Percentiles rank a stretch among this genome's conserved stretches.
phyloP scores from a whole-genome alignment of 2,888 invertebrate species.

The Adela reaumurella region DNA sequence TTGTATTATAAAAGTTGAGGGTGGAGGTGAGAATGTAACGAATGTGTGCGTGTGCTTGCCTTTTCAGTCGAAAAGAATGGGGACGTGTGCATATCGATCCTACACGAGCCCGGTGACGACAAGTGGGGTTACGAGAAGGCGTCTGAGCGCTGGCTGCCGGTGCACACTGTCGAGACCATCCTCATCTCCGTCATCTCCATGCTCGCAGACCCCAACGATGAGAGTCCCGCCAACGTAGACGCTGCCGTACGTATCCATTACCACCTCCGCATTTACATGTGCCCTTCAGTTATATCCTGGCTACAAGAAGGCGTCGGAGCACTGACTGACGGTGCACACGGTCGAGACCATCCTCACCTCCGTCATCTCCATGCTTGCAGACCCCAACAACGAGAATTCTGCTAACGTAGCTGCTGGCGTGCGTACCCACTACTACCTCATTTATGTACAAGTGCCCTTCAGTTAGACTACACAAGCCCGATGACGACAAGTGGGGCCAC shows the following conservation, averaged over 20 bases:
- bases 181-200: constrained; percentile 98
- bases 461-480: constrained; percentile 70
- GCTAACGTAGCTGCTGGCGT: constrained; percentile 99
- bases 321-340: constrained; percentile 98
- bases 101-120: constrained; percentile 98
- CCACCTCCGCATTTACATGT: too few relatives aligned
- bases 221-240: constrained; percentile 99
- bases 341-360: constrained; percentile 98
- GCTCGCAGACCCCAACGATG: constrained; percentile 98
- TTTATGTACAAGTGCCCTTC: too few relatives aligned
- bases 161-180: constrained; percentile 98
- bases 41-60: neutral
- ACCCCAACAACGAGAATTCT: constrained; percentile 98
- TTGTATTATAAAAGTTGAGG: too few relatives aligned
- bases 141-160: constrained; percentile 96
- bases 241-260: constrained; percentile 78
- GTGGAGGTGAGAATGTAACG: too few relatives aligned
- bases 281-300: constrained; percentile 38
- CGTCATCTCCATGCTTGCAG: constrained; percentile 98
- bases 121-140: constrained; percentile 98
- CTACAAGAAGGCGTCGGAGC: constrained; percentile 95
- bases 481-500: constrained; percentile 98
- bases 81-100: constrained; percentile 97
- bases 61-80: constrained; percentile 90
- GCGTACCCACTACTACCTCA: constrained; percentile 34